These are phyloP conservation scores for Ctenicera cuprea DNA, from an alignment of 2,888 invertebrate species.

Conservation along the genomic window DNA sequence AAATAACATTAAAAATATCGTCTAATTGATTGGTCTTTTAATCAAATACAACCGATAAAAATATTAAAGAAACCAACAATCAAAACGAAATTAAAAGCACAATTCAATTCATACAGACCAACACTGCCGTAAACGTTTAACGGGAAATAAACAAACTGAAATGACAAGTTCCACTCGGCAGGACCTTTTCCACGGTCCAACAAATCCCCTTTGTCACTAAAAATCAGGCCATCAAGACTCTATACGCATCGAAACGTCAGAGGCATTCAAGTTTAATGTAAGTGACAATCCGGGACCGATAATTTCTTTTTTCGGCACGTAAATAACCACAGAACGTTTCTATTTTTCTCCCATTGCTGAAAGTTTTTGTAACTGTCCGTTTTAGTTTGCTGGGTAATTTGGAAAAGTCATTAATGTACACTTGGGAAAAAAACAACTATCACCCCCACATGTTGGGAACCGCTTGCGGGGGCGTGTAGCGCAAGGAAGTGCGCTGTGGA, in stretches of 20 bases:
- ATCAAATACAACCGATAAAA: no score
- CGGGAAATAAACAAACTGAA: neutral
- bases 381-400: no score
- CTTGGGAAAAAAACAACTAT: conserved; percentile 23
- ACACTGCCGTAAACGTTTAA: neutral
- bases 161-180: conserved; percentile 12
- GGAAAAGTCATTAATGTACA: neutral
- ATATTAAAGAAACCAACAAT: no score
- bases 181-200: conserved; percentile 6
- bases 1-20: no score
- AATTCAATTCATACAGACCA: neutral
- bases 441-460: conserved; percentile 46
- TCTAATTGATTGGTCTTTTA: no score
- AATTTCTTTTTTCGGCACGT: neutral
- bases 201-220: conserved; percentile 20
- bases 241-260: neutral
- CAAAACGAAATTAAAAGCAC: neutral
- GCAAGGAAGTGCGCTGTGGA: conserved; percentile 60
- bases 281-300: neutral
- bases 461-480: conserved; percentile 55
- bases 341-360: no score
- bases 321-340: neutral
- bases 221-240: conserved; percentile 11
- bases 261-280: neutral
- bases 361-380: neutral